These are phyloP conservation scores for Chloroclysta siterata DNA, from an alignment of 2,888 invertebrate genomes.

Conservation along the genomic window DNA sequence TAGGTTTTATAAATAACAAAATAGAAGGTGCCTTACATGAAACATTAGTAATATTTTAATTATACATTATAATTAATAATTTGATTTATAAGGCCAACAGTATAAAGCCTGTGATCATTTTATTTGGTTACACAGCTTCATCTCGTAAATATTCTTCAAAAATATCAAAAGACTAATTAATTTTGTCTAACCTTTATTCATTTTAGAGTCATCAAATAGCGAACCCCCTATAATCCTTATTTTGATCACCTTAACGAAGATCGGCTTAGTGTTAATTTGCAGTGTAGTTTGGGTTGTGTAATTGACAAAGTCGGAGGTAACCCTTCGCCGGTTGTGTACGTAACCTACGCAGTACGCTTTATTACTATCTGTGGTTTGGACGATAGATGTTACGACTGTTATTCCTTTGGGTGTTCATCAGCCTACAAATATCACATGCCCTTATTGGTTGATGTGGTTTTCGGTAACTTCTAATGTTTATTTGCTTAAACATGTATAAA, in stretches of 20 bases:
- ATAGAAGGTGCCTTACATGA: too few relatives aligned
- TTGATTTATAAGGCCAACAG: too few relatives aligned
- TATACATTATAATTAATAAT: too few relatives aligned
- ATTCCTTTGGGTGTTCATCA: constrained; percentile 11
- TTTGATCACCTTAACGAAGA: constrained; percentile 41
- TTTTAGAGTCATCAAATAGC: constrained; percentile 20
- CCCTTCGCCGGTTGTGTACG: constrained; percentile 14
- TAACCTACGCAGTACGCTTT: constrained; percentile 18
- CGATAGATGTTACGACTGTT: constrained; percentile 32
- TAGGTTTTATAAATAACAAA: too few relatives aligned
- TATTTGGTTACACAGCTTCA: neutral
- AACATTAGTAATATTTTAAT: too few relatives aligned
- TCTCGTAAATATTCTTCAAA: neutral
- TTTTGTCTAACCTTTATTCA: constrained; percentile 16
- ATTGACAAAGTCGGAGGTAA: constrained; percentile 39
- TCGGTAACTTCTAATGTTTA: neutral
- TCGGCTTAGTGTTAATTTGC: constrained; percentile 36
- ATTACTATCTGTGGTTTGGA: constrained; percentile 37
- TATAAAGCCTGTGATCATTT: neutral
- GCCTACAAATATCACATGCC: neutral
- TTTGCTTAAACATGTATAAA: neutral
- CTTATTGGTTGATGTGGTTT: neutral
- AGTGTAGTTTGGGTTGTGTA: constrained; percentile 34
- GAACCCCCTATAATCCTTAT: constrained; percentile 34
- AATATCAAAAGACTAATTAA: constrained; percentile 17